Percentiles rank a stretch among this genome's conserved stretches.
Evolutionary conservation across 2,888 invertebrate species (phyloP).

Genomic region (Drosophila longiperda): DNA sequence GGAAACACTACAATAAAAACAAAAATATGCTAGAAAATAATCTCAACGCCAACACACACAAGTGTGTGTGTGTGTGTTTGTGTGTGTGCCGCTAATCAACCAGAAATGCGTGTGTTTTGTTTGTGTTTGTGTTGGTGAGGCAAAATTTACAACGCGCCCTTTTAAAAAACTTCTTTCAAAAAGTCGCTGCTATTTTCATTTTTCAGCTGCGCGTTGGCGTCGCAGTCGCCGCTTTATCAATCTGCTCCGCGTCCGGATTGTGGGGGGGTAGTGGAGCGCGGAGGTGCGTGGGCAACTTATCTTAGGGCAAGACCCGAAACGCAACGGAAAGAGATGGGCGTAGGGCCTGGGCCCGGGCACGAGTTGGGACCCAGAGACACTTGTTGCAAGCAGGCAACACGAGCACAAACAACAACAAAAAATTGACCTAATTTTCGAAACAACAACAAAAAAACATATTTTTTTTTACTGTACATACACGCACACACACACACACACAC

Average conservation of each 20-base stretch:
- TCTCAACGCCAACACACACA: conserved; percentile 71
- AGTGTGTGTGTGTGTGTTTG: conserved; percentile 15
- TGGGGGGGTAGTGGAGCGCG: background rate
- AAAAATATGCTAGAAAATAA: conserved; percentile 70
- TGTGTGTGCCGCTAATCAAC: conserved; percentile 62
- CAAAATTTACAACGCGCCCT: conserved; percentile 74
- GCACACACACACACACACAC: conserved; percentile 10
- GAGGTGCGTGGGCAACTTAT: conserved; percentile 57
- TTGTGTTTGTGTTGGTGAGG: conserved; percentile 48
- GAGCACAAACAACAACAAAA: conserved; percentile 49
- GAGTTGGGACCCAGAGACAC: conserved; percentile 64
- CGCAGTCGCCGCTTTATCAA: conserved; percentile 67
- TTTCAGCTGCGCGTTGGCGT: conserved; percentile 60
- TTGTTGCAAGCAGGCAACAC: conserved; percentile 68
- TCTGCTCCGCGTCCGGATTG: conserved; percentile 15
- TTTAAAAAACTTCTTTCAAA: conserved; percentile 64
- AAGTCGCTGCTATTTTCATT: conserved; percentile 58
- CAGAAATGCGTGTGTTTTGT: conserved; percentile 27
- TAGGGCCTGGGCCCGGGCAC: conserved; percentile 33
- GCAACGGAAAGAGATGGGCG: conserved; percentile 61
- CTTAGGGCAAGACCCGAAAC: conserved; percentile 73
- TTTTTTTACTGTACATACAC: conserved; percentile 57
- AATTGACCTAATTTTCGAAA: conserved; percentile 59
- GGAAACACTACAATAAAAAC: conserved; percentile 63
- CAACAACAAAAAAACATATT: conserved; percentile 39